phyloP scores from a whole-genome alignment of 1,140 invertebrate species.

The Trichonephila clavipes region DNA sequence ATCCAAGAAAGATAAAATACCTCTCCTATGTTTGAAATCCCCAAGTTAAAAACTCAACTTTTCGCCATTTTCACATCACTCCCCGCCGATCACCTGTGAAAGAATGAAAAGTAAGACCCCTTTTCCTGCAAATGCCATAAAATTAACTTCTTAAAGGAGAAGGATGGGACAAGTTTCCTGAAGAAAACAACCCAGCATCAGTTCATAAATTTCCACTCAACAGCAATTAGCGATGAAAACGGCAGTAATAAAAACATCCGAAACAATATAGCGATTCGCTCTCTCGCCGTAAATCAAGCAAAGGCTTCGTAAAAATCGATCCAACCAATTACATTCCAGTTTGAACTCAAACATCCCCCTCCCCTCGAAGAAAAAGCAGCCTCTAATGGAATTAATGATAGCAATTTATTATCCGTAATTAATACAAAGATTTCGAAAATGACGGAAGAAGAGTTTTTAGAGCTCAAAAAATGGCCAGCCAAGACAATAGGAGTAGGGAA shows the following conservation, averaged over 20 bases:
- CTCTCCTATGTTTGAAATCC: no score
- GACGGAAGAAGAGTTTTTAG: slow-evolving; percentile 35
- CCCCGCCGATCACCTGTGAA: not conserved
- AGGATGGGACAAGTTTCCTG: not conserved
- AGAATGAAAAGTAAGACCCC: not conserved
- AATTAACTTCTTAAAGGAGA: slow-evolving; percentile 49
- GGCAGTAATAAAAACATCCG: slow-evolving; percentile 62
- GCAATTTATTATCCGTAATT: slow-evolving; percentile 70
- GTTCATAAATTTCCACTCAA: slow-evolving; percentile 50
- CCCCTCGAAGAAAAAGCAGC: not conserved
- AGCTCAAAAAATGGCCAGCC: slow-evolving; percentile 2
- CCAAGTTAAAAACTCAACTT: no score
- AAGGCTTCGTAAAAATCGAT: slow-evolving; percentile 52
- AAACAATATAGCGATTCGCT: slow-evolving; percentile 56
- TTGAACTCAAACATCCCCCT: slow-evolving; percentile 10
- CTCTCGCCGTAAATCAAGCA: not conserved
- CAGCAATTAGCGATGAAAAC: slow-evolving; percentile 60
- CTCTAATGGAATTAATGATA: slow-evolving; percentile 50
- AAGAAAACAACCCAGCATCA: slow-evolving; percentile 26
- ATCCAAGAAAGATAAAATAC: no score
- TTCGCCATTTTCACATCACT: not conserved
- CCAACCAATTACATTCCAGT: slow-evolving; percentile 31
- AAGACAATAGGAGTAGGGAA: slow-evolving; percentile 41
- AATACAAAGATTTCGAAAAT: slow-evolving; percentile 57
- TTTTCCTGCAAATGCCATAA: not conserved